Percentiles rank a stretch among this genome's conserved stretches.
phyloP scores from a whole-genome alignment of 2,888 invertebrate species.

The Elaeidobius kamerunicus region DNA sequence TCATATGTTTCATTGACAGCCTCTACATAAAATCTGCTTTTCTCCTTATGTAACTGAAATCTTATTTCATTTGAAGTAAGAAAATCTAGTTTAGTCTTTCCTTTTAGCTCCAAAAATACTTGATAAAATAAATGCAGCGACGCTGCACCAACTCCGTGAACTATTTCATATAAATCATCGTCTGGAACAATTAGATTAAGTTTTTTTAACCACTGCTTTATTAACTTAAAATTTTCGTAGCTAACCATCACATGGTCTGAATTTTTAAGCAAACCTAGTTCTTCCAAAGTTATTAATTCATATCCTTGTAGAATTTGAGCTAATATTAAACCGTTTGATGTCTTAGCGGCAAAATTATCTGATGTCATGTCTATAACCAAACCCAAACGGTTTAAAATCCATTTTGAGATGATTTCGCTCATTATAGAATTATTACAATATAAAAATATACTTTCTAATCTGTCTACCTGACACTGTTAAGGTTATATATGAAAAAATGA shows the following conservation, averaged over 20 bases:
- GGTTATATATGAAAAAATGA: background rate
- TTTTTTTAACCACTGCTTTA: slow-evolving; percentile 54
- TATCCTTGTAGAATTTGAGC: slow-evolving; percentile 58
- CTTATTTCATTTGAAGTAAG: slow-evolving; percentile 30
- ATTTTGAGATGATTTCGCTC: slow-evolving; percentile 59
- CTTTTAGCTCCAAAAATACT: slow-evolving; percentile 59
- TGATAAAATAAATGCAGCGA: slow-evolving; percentile 60
- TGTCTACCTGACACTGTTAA: background rate
- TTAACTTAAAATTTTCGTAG: slow-evolving; percentile 51
- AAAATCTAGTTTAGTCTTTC: slow-evolving; percentile 49
- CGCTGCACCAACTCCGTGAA: slow-evolving; percentile 52
- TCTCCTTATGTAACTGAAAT: slow-evolving; percentile 35
- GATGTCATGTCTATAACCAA: slow-evolving; percentile 55
- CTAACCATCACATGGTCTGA: slow-evolving; percentile 38
- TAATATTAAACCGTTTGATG: slow-evolving; percentile 58
- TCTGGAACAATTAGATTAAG: slow-evolving; percentile 35
- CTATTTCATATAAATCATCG: slow-evolving; percentile 52
- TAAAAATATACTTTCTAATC: background rate
- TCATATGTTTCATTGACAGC: background rate
- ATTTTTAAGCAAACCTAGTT: slow-evolving; percentile 52
- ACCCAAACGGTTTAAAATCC: slow-evolving; percentile 58
- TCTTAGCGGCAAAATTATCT: slow-evolving; percentile 55
- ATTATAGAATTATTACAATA: slow-evolving; percentile 43
- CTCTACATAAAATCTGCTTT: slow-evolving; percentile 38
- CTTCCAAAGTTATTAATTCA: slow-evolving; percentile 57